Evolutionary conservation across 1,140 invertebrate genomes (phyloP).

Genomic region (Telenomus remus): DNA sequence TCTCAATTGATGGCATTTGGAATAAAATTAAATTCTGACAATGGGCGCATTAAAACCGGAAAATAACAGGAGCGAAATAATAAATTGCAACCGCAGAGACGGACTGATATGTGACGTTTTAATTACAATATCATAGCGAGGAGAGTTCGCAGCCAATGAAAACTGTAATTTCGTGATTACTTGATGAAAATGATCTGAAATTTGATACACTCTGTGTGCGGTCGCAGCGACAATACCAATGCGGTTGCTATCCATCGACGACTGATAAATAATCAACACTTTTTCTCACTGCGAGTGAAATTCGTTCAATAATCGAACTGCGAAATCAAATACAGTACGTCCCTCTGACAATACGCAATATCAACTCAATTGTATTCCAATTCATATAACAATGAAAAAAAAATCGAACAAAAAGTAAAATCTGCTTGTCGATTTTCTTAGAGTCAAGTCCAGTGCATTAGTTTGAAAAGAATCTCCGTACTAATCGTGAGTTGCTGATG

Average conservation of each 20-base stretch:
- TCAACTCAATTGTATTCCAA: no score
- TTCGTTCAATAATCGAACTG: no score
- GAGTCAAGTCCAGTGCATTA: slow-evolving; percentile 31
- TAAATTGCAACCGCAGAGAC: not conserved
- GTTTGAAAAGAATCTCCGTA: slow-evolving; percentile 32
- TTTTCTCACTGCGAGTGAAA: not conserved
- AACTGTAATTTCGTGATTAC: slow-evolving; percentile 41
- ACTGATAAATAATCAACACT: slow-evolving; percentile 47
- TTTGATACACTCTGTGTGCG: slow-evolving; percentile 29
- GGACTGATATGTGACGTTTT: slow-evolving; percentile 17
- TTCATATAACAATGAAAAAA: no score
- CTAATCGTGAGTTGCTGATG: slow-evolving; percentile 51
- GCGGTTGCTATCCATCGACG: no score
- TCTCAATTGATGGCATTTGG: no score
- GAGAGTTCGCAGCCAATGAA: slow-evolving; percentile 2
- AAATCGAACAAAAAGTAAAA: slow-evolving; percentile 18
- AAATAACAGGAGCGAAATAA: slow-evolving; percentile 6
- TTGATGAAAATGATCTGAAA: slow-evolving; percentile 45
- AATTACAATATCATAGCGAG: slow-evolving; percentile 10
- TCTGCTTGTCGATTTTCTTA: slow-evolving; percentile 19
- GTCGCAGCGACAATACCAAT: not conserved
- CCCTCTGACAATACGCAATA: not conserved
- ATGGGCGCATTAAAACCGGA: not conserved
- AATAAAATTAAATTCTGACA: no score
- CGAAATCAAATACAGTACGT: no score